A percentile compares a stretch with the other conserved stretches of the same genome.
Evolutionary conservation across 2,797 vertebrate genomes (phyloP).

Genomic region (Gallinago stenura): DNA sequence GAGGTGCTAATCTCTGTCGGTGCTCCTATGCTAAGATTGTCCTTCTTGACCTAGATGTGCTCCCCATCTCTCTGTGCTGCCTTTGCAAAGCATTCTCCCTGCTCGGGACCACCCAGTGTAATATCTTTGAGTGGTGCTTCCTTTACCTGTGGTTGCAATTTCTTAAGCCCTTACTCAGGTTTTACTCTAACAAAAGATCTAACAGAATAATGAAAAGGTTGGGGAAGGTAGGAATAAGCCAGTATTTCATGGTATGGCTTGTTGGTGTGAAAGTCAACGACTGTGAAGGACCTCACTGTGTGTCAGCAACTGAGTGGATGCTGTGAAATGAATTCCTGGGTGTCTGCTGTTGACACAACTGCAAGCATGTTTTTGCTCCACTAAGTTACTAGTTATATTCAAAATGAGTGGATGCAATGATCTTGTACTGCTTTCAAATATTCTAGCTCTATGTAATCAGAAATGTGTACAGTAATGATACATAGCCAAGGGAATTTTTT

Average conservation of each 20-base stretch:
- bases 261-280: background rate
- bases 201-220: background rate
- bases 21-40: background rate
- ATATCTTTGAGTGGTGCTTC: background rate
- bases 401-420: background rate
- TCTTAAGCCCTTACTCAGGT: background rate
- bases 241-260: background rate
- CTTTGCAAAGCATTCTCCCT: background rate
- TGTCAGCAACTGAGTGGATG: background rate
- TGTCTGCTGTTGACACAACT: background rate
- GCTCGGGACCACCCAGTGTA: background rate
- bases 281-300: background rate
- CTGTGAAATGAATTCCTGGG: background rate
- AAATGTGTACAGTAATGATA: background rate
- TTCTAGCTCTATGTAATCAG: background rate
- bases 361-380: background rate
- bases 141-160: background rate
- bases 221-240: background rate
- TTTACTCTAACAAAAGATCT: background rate
- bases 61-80: accelerated
- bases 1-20: background rate
- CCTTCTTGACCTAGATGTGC: background rate
- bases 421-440: background rate
- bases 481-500: constrained; percentile 18
- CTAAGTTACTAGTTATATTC: background rate